Base-by-base conservation (phyloP, 2,113 vertebrate species). In the Mormyrus lacerda region DNA sequence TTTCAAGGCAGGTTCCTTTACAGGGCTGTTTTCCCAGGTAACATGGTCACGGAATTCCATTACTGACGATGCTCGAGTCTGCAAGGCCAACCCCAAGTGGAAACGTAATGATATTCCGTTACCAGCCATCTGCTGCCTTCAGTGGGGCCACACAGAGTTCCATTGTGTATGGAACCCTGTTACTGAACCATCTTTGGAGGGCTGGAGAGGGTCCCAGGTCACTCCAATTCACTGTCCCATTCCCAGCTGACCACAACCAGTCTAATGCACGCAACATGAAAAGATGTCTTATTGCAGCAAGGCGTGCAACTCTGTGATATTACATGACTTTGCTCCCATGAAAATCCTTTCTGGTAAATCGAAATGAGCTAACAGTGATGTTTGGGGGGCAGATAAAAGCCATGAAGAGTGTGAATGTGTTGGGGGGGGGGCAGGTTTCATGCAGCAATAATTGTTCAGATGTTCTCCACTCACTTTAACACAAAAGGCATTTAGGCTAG, bases 81-180 rank as follows among this genome's bases (percentile, higher is more conserved):
- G 48, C 24, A 39, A 53, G 89, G 47, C 27, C 55, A 69, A 50
- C 65, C 48, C 17, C 11, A 17, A 79, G 85, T 47, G 65, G 85
- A 90, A 90, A 87, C 42, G 39, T 90, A 90, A 90, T 90, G 85
- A 87, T 87, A 90, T 87, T 90, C 65, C 87, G 85, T 90, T 79
- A 79, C 89, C 65, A 55, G 65, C 85, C 85, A 90, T 90, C 89
- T 90, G 85, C 89, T 87, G 85, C 65, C 47, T 39, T 90, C 89
- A 55, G 35, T 90, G 15, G 31, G 48, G 85, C 65, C 61, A 51
- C 89, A 90, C 39, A 61, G 44, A 27, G 27, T 27, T 50, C 35
- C 76, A 89, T 48, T 47, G n/a, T 61, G 87, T 87, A 13, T 31
- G 19, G 39, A 65, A 39, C 19, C 53, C 21, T n/a, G 53, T 87